Evolutionary conservation across 2,888 invertebrate species (phyloP), one percentile per base, ranked within the genome.

Genomic region (Lumbricus terrestris): DNA sequence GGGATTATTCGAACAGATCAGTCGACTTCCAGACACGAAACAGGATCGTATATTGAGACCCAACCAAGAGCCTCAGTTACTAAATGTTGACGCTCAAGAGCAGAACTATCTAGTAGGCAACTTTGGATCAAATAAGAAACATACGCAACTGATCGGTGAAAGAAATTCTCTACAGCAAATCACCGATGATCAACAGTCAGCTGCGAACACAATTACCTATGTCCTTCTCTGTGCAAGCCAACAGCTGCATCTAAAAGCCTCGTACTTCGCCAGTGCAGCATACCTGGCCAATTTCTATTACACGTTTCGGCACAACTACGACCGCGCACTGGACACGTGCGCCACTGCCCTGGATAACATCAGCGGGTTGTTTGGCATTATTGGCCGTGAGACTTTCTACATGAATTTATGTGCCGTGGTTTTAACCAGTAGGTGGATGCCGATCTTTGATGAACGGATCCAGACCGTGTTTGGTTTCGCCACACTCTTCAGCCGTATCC

Each of bases 261-360:
- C 85, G 15, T 85, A 85, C 23, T 85, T 85, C 85, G 85, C 29
- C 23, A 85, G 85, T 34, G 85, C 85, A 35, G 85, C 85, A 18
- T 85, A 85, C 8, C n/a, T 85, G 16, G 35, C 85, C 85, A 85
- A 85, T 37, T 85, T 85, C 85, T 85, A 85, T 37, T 85, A 85
- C 35, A 85, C 34, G 37, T 1, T 37, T 34, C 85, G 23, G 6
- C 16, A 85, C 37, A 35, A 85, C 37, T 35, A 15, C 37, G 34
- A 16, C 11, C 20, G 20, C 13, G 16, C 85, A 20, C 35, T 35
- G 23, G 35, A 37, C 18, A 85, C 35, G 2, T 85, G 85, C n/a
- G 37, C 0, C 5, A 16, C 5, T 20, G 85, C 85, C 20, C 16
- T 85, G 85, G 16, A 18, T 0, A 85, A 35, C 6, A 34, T 20